These are phyloP conservation scores for Vollenhovia emeryi DNA, from an alignment of 1,140 invertebrate genomes.

Conservation along the genomic window DNA sequence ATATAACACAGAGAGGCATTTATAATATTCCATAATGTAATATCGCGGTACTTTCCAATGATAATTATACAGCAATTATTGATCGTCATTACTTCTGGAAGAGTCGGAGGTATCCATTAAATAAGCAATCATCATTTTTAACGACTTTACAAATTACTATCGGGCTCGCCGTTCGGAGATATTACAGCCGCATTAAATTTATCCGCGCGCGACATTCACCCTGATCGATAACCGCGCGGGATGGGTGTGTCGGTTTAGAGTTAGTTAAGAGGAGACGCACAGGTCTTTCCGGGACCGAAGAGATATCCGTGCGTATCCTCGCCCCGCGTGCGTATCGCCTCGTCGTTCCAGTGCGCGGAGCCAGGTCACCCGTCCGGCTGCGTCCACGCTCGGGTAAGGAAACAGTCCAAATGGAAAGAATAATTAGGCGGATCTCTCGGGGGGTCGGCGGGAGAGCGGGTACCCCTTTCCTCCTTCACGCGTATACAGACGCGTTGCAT, in stretches of 20 bases:
- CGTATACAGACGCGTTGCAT: conserved; percentile 7
- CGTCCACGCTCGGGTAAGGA: conserved; percentile 69
- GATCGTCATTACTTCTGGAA: conserved; percentile 7
- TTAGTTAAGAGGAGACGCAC: not conserved
- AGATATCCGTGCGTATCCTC: not conserved
- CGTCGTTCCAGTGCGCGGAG: conserved; percentile 67
- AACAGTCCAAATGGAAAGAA: conserved; percentile 65
- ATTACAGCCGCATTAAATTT: conserved; percentile 4
- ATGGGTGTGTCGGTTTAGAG: conserved; percentile 26
- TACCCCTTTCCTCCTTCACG: conserved; percentile 28
- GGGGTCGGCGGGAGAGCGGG: not conserved
- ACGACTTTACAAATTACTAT: conserved; percentile 20
- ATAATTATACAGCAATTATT: conserved; percentile 17
- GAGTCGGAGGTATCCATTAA: not conserved
- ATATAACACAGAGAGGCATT: not conserved
- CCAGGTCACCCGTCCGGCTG: conserved; percentile 69
- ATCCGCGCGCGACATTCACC: conserved; percentile 15
- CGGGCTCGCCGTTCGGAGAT: not conserved
- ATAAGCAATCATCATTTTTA: conserved; percentile 17
- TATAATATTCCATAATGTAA: not conserved
- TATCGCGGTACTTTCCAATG: not conserved
- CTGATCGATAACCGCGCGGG: not conserved
- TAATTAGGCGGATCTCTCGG: conserved; percentile 65
- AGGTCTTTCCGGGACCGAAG: conserved; percentile 13
- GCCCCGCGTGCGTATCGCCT: not conserved